These are phyloP conservation scores for Olivierus martensii DNA, from an alignment of 1,140 invertebrate species.

Conservation along the genomic window DNA sequence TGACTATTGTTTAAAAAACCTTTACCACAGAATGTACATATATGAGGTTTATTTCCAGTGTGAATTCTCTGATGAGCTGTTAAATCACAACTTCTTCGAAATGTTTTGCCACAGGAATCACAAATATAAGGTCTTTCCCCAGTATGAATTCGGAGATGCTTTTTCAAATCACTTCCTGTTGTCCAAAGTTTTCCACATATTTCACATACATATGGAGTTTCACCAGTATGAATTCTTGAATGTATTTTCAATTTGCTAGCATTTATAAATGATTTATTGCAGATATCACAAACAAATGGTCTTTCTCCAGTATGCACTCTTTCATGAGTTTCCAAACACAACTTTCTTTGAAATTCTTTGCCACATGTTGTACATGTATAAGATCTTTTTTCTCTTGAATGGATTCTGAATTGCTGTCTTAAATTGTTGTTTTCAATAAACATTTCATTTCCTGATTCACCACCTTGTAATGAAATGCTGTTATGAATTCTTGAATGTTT, in stretches of 20 bases:
- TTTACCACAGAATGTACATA: slow-evolving; percentile 80
- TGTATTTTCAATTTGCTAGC: too few species aligned
- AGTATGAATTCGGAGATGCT: slow-evolving; percentile 21
- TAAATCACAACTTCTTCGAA: neutral
- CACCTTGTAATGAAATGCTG: neutral
- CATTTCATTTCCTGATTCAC: neutral
- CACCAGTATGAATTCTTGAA: slow-evolving; percentile 74
- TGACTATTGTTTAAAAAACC: slow-evolving; percentile 44
- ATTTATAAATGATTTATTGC: neutral
- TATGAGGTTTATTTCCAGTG: slow-evolving; percentile 15
- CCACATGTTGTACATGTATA: neutral
- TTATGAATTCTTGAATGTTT: neutral
- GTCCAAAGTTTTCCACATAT: slow-evolving; percentile 32
- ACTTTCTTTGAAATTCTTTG: neutral
- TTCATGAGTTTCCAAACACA: neutral
- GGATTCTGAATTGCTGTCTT: neutral
- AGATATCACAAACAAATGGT: neutral
- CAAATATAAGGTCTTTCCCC: slow-evolving; percentile 19
- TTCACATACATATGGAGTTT: slow-evolving; percentile 88
- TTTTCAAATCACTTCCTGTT: neutral
- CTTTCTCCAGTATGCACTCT: neutral
- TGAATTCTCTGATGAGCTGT: slow-evolving; percentile 20
- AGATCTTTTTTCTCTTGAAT: neutral
- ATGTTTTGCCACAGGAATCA: slow-evolving; percentile 29
- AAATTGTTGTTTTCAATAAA: neutral